These are phyloP conservation scores for Leptodirus hochenwartii DNA, from an alignment of 2,888 invertebrate species.

Conservation along the genomic window DNA sequence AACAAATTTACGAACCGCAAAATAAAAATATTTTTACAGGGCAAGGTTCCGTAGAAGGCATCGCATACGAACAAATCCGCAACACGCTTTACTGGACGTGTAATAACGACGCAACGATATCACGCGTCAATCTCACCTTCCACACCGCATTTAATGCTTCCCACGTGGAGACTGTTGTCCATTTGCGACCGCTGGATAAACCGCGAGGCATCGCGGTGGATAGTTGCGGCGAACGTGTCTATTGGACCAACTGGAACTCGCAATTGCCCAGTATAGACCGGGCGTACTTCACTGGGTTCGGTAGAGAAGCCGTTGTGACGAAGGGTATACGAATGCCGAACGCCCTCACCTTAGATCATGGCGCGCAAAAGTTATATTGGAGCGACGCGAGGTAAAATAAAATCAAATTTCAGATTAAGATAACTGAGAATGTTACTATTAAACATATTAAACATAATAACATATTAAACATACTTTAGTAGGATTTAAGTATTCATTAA, in stretches of 20 bases:
- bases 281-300: conserved; percentile 33
- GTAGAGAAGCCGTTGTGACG: conserved; percentile 49
- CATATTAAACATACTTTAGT: too few relatives aligned
- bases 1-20: background rate
- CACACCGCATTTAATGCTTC: conserved; percentile 25
- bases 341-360: conserved; percentile 60
- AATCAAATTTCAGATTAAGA: too few relatives aligned
- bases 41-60: conserved; percentile 74
- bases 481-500: too few relatives aligned
- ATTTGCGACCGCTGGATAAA: conserved; percentile 50
- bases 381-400: too few relatives aligned
- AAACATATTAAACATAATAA: too few relatives aligned
- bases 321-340: conserved; percentile 76
- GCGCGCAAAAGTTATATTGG: conserved; percentile 63
- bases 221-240: conserved; percentile 55
- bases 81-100: conserved; percentile 74
- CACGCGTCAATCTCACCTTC: conserved; percentile 32
- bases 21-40: conserved; percentile 33
- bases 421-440: too few relatives aligned
- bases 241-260: conserved; percentile 87
- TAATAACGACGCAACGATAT: conserved; percentile 58
- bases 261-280: conserved; percentile 64
- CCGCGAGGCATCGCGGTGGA: conserved; percentile 75
- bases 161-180: conserved; percentile 37
- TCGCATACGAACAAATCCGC: conserved; percentile 53